These are phyloP conservation scores for Lepetodrilus schrolli DNA, from an alignment of 2,888 invertebrate genomes.

Conservation along the genomic window DNA sequence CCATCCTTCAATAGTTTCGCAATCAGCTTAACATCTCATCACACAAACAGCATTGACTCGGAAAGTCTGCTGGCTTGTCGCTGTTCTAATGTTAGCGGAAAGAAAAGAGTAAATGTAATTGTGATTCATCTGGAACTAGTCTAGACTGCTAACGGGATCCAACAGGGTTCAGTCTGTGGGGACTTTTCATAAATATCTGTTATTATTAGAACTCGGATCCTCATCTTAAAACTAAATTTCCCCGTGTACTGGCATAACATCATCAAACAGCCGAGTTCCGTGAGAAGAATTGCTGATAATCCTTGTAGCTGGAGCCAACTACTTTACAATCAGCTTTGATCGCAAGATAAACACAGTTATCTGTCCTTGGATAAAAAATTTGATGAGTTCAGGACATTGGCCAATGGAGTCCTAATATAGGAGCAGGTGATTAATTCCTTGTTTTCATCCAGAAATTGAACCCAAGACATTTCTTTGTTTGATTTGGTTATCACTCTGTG, in stretches of 20 bases:
- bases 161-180: not conserved
- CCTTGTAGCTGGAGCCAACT: too few species aligned
- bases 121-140: not conserved
- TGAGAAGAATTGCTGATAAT: not conserved
- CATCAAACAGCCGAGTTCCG: constrained; percentile 1
- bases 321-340: not conserved
- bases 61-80: not conserved
- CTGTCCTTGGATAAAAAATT: not conserved
- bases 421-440: too few species aligned
- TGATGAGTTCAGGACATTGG: too few species aligned
- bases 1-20: not conserved
- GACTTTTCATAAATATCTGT: not conserved
- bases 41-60: not conserved
- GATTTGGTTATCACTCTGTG: too few species aligned
- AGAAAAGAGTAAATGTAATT: not conserved
- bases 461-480: not conserved
- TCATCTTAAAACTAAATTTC: not conserved
- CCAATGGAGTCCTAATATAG: too few species aligned
- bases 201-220: not conserved
- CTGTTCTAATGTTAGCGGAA: not conserved
- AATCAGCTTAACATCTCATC: not conserved
- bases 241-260: not conserved
- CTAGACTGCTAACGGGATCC: not conserved
- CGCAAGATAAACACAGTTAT: not conserved
- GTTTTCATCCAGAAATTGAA: too few species aligned